Conservation (phyloP, 2,113 vertebrate genomes). For the Ictalurus punctatus region DNA sequence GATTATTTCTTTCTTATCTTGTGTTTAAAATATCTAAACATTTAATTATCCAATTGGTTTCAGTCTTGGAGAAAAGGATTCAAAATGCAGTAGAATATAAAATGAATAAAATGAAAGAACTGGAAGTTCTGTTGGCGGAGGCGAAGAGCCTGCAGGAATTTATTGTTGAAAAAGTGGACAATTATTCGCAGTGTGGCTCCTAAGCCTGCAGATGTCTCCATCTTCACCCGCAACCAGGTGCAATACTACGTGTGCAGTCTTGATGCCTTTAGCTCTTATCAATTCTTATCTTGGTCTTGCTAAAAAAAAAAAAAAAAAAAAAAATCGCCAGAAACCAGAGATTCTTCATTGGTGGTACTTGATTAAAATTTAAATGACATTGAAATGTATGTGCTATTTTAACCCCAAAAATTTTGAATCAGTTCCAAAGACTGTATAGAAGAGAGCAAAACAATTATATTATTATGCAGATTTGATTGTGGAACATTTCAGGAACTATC, state of each 20-base stretch:
- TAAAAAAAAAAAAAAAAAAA: not conserved
- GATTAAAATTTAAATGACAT: not conserved
- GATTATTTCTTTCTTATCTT: not conserved
- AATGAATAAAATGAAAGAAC: slow-evolving; percentile 72
- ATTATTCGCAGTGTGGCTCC: slow-evolving; percentile 69
- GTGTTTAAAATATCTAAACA: not conserved
- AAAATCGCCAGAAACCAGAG: not conserved
- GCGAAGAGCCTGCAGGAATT: slow-evolving; percentile 72
- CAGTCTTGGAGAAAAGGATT: slow-evolving; percentile 83
- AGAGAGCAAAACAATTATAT: not conserved
- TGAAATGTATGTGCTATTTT: not conserved
- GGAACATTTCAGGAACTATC: not conserved
- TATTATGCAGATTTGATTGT: not conserved
- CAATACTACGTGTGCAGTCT: not conserved
- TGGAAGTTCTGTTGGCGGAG: slow-evolving; percentile 68
- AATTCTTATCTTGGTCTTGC: not conserved
- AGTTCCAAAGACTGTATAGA: not conserved
- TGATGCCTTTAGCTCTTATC: not conserved
- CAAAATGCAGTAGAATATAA: slow-evolving; percentile 69
- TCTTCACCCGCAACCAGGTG: not conserved
- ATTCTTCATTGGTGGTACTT: not conserved
- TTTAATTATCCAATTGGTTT: slow-evolving; percentile 58
- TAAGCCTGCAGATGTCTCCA: slow-evolving; percentile 24
- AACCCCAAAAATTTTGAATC: not conserved
- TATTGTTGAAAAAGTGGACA: slow-evolving; percentile 67